phyloP scores from a whole-genome alignment of 1,140 invertebrate species.

The Tyrophagus putrescentiae region DNA sequence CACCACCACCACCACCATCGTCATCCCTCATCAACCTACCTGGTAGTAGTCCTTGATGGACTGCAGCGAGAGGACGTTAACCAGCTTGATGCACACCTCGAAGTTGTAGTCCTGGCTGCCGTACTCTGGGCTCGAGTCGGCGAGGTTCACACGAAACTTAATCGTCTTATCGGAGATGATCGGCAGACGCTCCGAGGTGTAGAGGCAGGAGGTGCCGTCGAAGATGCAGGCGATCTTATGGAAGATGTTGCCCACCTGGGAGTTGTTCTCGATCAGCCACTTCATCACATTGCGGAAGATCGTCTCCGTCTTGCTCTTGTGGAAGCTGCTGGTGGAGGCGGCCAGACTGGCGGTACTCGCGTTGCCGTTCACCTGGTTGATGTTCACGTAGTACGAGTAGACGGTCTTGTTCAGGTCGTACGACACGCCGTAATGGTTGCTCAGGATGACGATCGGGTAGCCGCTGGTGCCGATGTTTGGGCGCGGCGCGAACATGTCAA shows the following conservation, averaged over 20 bases:
- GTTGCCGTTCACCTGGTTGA: not conserved
- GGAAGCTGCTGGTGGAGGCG: not conserved
- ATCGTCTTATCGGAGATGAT: slow-evolving; percentile 9
- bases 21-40: no score
- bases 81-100: slow-evolving; percentile 8
- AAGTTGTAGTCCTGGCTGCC: slow-evolving; percentile 4
- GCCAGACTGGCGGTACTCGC: not conserved
- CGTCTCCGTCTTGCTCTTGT: not conserved
- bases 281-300: slow-evolving; percentile 6
- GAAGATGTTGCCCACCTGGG: not conserved
- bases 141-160: slow-evolving; percentile 5
- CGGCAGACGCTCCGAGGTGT: not conserved
- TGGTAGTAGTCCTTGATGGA: slow-evolving; percentile 7
- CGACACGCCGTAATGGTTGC: not conserved
- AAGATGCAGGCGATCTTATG: slow-evolving; percentile 3
- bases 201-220: slow-evolving; percentile 6
- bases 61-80: not conserved
- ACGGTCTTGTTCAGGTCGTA: not conserved
- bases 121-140: not conserved
- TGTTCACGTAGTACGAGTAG: slow-evolving; percentile 14
- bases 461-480: not conserved
- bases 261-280: slow-evolving; percentile 1
- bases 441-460: not conserved
- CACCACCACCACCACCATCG: no score
- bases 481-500: not conserved